Evolutionary conservation across 2,113 vertebrate species (phyloP).

Genomic region (Pelmatolapia mariae): DNA sequence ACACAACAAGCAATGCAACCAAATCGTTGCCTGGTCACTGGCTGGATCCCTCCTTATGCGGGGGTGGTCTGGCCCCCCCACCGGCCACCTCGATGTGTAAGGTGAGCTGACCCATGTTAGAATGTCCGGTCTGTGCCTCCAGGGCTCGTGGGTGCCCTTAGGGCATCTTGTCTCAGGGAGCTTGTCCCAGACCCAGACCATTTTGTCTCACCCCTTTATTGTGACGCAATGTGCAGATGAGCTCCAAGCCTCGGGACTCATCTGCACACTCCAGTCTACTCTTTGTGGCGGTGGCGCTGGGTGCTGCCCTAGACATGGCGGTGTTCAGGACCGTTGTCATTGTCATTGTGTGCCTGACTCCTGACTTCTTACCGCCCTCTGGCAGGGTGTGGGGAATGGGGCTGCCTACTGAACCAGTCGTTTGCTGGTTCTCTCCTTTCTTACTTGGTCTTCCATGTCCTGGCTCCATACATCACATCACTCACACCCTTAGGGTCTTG

Average conservation of each 20-base stretch:
- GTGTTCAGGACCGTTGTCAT: background rate
- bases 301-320: background rate
- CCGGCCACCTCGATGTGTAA: accelerated
- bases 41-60: background rate
- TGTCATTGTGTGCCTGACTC: background rate
- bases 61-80: background rate
- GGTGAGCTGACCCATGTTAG: background rate
- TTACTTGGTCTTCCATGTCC: background rate
- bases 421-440: background rate
- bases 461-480: background rate
- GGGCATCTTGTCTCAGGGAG: background rate
- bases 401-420: background rate
- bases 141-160: background rate
- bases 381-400: background rate
- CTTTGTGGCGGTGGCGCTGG: background rate
- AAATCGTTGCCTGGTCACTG: accelerated
- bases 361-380: background rate
- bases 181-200: background rate
- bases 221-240: background rate
- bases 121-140: background rate
- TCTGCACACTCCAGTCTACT: background rate
- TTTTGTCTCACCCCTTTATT: background rate
- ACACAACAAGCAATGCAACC: accelerated
- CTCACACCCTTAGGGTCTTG: background rate
- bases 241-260: background rate